Conservation (phyloP, 2,797 vertebrate species). For the Sylvilagus floridanus region DNA sequence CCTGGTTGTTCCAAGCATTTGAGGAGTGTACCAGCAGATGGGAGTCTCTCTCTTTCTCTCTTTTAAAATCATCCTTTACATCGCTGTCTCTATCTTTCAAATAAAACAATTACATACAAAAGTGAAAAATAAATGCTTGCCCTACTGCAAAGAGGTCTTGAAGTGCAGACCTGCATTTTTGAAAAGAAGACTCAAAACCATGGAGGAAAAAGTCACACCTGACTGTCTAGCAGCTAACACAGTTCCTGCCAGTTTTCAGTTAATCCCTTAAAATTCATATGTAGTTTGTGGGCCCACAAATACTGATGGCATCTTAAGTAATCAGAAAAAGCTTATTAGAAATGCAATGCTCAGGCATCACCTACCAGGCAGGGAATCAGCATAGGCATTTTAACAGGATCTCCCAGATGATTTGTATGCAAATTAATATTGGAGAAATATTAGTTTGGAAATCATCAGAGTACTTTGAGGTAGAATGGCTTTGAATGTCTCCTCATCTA, state of each 20-base stretch:
- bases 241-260: not conserved
- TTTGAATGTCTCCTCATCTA: not conserved
- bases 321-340: not conserved
- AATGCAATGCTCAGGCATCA: not conserved
- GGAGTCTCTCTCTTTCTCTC: too few relatives aligned
- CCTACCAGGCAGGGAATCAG: not conserved
- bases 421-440: conserved; percentile 30
- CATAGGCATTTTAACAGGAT: not conserved
- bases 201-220: not conserved
- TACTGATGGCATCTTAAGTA: too few relatives aligned
- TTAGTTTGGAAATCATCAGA: not conserved
- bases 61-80: too few relatives aligned
- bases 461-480: not conserved
- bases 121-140: not conserved
- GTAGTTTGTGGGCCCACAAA: not conserved
- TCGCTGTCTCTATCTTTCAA: too few relatives aligned
- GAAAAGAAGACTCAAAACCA: not conserved
- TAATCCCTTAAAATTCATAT: not conserved
- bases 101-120: too few relatives aligned
- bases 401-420: not conserved
- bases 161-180: not conserved
- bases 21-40: too few relatives aligned
- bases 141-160: not conserved
- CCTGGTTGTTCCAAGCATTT: too few relatives aligned
- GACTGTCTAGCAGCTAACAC: not conserved